phyloP scores from a whole-genome alignment of 2,888 invertebrate genomes.

The Atethmia centrago region DNA sequence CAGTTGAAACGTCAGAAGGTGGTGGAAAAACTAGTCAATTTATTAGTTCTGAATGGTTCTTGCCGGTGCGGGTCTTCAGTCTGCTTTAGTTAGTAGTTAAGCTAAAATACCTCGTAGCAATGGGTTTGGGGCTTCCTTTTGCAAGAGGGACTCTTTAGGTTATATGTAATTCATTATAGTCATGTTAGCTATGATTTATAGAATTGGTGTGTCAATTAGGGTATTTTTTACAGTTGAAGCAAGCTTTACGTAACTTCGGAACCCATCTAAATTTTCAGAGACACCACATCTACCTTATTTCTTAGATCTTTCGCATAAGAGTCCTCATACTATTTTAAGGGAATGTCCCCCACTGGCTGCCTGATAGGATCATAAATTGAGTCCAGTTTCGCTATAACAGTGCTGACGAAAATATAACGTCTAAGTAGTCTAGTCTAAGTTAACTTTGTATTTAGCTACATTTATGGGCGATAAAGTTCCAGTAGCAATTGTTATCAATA shows the following conservation, averaged over 20 bases:
- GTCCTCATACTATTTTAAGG: conserved; percentile 56
- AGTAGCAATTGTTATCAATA: conserved; percentile 47
- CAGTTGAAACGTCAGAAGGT: not conserved
- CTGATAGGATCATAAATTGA: conserved; percentile 59
- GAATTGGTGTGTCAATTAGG: too few relatives aligned
- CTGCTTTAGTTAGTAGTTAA: too few relatives aligned
- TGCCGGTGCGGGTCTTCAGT: too few relatives aligned
- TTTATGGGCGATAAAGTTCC: conserved; percentile 47
- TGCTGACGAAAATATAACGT: conserved; percentile 58
- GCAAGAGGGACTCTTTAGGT: too few relatives aligned
- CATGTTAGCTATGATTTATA: too few relatives aligned
- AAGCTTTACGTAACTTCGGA: not conserved
- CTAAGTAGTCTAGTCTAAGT: conserved; percentile 35
- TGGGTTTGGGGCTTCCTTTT: too few relatives aligned
- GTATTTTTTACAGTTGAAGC: too few relatives aligned
- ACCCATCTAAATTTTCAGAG: not conserved
- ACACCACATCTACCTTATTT: conserved; percentile 21
- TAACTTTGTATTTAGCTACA: conserved; percentile 49
- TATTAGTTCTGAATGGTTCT: not conserved
- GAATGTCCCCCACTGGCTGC: conserved; percentile 56
- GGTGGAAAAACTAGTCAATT: not conserved
- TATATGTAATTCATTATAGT: too few relatives aligned
- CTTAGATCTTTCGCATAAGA: conserved; percentile 3
- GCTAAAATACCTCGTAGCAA: too few relatives aligned
- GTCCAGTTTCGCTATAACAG: conserved; percentile 35